Conservation (phyloP, 1,140 invertebrate species). For the Diabrotica virgifera region DNA sequence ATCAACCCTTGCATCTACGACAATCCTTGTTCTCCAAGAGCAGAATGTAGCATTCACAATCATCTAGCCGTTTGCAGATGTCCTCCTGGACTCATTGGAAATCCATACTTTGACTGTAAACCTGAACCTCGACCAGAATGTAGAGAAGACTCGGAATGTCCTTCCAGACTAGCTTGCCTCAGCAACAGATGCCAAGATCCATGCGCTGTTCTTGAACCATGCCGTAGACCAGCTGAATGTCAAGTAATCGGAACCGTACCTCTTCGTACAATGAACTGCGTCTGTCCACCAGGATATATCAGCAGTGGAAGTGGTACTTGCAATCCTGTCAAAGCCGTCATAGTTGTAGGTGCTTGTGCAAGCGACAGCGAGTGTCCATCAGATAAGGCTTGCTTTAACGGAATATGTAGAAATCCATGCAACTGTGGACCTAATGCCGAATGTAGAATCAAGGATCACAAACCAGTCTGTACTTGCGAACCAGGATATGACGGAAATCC, state of each 20-base stretch:
- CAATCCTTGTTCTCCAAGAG: conserved; percentile 72
- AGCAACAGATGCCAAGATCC: conserved; percentile 80
- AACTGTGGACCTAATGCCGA: conserved; percentile 76
- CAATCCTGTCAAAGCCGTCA: conserved; percentile 63
- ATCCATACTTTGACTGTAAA: conserved; percentile 77
- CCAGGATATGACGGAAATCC: conserved; percentile 79
- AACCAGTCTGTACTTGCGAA: conserved; percentile 78
- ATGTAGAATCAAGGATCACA: conserved; percentile 76
- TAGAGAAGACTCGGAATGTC: conserved; percentile 76
- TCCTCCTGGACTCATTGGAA: conserved; percentile 65
- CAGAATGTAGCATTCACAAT: conserved; percentile 77
- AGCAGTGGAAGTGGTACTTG: conserved; percentile 79
- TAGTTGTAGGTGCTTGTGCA: conserved; percentile 65
- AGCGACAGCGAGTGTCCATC: conserved; percentile 71
- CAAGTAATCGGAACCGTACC: conserved; percentile 76
- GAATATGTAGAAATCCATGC: conserved; percentile 77
- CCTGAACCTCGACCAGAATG: conserved; percentile 73
- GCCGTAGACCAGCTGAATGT: conserved; percentile 74
- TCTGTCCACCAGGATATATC: conserved; percentile 83
- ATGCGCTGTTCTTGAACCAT: conserved; percentile 74
- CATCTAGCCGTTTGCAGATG: conserved; percentile 83
- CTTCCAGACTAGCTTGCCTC: conserved; percentile 74
- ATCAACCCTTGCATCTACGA: conserved; percentile 78
- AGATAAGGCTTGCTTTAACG: conserved; percentile 74
- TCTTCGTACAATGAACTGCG: conserved; percentile 83